Percentiles rank a stretch among this genome's conserved stretches.
Conservation (phyloP, 2,888 invertebrate species). For the Pristionchus exspectatus region DNA sequence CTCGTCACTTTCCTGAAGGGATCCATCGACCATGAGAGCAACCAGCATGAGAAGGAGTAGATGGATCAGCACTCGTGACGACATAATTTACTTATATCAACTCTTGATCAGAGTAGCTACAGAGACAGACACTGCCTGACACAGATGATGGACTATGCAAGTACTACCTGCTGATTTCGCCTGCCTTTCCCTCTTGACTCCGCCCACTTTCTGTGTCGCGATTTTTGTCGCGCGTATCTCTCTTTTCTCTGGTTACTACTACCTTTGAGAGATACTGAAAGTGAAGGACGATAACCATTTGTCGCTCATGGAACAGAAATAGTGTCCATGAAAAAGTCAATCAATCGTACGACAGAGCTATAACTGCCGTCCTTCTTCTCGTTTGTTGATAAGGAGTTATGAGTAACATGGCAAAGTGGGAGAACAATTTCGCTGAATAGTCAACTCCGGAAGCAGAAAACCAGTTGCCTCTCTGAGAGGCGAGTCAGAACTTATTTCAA, state of each 20-base stretch:
- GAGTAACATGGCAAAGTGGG: not conserved
- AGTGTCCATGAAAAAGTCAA: not conserved
- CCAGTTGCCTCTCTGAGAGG: not conserved
- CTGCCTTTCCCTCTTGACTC: not conserved
- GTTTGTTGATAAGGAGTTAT: not conserved
- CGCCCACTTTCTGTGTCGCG: conserved; percentile 31
- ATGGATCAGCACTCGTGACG: conserved; percentile 16
- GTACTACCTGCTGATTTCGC: conserved; percentile 46
- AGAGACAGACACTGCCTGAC: not conserved
- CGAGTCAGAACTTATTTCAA: not conserved
- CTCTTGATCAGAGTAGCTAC: not conserved
- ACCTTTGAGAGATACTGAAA: too few relatives aligned
- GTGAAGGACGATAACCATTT: not conserved
- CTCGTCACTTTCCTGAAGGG: conserved; percentile 3
- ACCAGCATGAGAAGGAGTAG: not conserved
- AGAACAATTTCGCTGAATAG: not conserved
- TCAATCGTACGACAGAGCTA: not conserved
- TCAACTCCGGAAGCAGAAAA: not conserved
- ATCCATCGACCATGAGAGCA: conserved; percentile 7
- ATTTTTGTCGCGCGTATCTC: conserved; percentile 18
- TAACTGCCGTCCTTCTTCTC: not conserved
- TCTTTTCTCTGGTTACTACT: not conserved
- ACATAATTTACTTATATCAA: not conserved
- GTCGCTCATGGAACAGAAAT: not conserved
- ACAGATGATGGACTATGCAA: conserved; percentile 34